Percentiles rank a stretch among this genome's conserved stretches.
These are phyloP conservation scores for Oxyruncus cristatus DNA, from an alignment of 2,113 vertebrate genomes.

Conservation along the genomic window DNA sequence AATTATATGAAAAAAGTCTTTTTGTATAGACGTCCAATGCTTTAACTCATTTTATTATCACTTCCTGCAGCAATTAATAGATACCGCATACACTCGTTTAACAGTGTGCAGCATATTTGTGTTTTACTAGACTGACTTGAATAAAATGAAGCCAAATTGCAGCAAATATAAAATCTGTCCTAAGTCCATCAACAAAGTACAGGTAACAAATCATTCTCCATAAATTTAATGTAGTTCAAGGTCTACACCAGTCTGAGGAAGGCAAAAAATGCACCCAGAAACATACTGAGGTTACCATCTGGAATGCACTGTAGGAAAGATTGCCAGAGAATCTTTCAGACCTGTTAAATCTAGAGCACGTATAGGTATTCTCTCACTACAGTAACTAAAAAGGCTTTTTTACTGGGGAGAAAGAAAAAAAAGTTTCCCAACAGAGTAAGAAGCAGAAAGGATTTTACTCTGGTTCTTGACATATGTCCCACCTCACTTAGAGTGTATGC, in stretches of 20 bases:
- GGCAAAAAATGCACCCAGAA: background rate
- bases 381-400: background rate
- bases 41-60: background rate
- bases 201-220: background rate
- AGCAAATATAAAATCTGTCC: background rate
- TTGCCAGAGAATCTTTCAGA: background rate
- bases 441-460: background rate
- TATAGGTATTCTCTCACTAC: background rate
- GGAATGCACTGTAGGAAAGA: background rate
- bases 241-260: background rate
- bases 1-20: background rate
- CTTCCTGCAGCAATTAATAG: background rate
- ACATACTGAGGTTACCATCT: background rate
- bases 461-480: fast-evolving
- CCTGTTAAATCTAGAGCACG: background rate
- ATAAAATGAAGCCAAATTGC: background rate
- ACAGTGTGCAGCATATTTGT: background rate
- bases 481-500: background rate
- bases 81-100: background rate
- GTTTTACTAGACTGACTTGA: background rate
- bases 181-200: background rate
- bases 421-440: background rate
- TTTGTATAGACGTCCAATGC: background rate
- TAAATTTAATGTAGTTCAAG: background rate
- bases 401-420: background rate